Base-by-base conservation (phyloP, 1,140 invertebrate genomes). In the Wiebesia pumilae region DNA sequence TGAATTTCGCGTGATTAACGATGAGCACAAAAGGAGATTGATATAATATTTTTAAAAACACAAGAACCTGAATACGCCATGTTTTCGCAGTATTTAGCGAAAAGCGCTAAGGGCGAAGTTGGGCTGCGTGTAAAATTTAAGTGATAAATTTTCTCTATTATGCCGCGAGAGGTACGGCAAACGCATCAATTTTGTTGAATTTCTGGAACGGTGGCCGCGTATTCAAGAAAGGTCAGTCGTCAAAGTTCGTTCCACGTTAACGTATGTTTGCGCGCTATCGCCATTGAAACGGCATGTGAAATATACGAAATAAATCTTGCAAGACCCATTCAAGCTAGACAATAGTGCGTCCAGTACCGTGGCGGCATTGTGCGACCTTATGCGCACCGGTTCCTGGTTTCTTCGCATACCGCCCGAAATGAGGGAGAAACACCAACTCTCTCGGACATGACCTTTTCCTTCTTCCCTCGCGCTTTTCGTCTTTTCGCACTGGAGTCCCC, bases 221-320 rank as follows among this genome's bases (percentile, higher is more conserved):
- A 89, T 90, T 89, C 88, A 90, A 90, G 89, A 89, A 86, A 85
- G 89, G 90, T 88, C 88, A 90, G 86, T 89, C 87, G 89, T 90
- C 89, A 90, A 91, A 91, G 89, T 90, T 90, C 69, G 89, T 85
- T 82, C 67, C 86, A 88, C 89, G 87, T 88, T 88, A 89, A 89
- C 87, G 87, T 87, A 81, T 87, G 77, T 88, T 79, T 88, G 87
- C 83, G 88, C 89, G 90, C 90, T 92, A 93, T 93, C 91, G 91
- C 90, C 91, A 93, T 93, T 93, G 92, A 94, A 94, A 92, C 90
- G 90, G 90, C 92, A 93, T 94, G 93, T 93, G 93, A 94, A 94
- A 93, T 94, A 93, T 93, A 94, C 93, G 93, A 94, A 94, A 94
- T 94, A 94, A 94, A 94, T 94, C 93, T 94, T 94, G 92, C 93